Conservation (phyloP, 1,140 invertebrate species). For the Galendromus occidentalis region DNA sequence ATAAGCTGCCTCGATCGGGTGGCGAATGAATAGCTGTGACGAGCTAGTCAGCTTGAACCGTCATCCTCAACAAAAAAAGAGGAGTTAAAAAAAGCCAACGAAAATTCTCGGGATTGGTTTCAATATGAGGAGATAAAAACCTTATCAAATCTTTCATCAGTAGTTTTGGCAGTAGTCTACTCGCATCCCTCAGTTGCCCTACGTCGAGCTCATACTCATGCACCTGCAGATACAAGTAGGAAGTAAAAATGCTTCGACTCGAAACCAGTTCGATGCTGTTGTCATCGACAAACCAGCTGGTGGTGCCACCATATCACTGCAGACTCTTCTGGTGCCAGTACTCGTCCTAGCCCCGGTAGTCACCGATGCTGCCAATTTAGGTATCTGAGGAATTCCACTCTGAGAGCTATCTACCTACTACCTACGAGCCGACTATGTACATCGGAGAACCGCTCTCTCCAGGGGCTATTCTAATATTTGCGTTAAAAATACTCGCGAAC, state of each 20-base stretch:
- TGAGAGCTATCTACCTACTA: not conserved
- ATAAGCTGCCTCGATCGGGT: too few relatives aligned
- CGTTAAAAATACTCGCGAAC: not conserved
- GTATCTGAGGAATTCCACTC: slow-evolving; percentile 11
- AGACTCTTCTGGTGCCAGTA: not conserved
- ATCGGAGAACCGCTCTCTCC: not conserved
- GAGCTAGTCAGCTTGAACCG: too few relatives aligned
- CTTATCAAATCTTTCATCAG: not conserved
- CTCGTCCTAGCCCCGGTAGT: not conserved
- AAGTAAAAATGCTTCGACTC: not conserved
- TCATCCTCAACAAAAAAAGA: too few relatives aligned
- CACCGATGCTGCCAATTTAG: not conserved
- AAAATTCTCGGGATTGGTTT: too few relatives aligned
- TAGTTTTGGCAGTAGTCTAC: not conserved
- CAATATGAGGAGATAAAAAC: not conserved
- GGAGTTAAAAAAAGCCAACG: too few relatives aligned
- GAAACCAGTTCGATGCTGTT: not conserved
- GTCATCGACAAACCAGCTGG: not conserved
- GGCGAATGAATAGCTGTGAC: too few relatives aligned
- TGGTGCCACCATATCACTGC: not conserved
- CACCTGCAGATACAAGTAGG: not conserved
- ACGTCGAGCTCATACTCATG: not conserved
- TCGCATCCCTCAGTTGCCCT: not conserved
- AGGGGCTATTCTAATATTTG: slow-evolving; percentile 4
- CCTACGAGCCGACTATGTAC: not conserved